Evolutionary conservation across 2,888 invertebrate genomes (phyloP).

Genomic region (Drosophila subquinaria): DNA sequence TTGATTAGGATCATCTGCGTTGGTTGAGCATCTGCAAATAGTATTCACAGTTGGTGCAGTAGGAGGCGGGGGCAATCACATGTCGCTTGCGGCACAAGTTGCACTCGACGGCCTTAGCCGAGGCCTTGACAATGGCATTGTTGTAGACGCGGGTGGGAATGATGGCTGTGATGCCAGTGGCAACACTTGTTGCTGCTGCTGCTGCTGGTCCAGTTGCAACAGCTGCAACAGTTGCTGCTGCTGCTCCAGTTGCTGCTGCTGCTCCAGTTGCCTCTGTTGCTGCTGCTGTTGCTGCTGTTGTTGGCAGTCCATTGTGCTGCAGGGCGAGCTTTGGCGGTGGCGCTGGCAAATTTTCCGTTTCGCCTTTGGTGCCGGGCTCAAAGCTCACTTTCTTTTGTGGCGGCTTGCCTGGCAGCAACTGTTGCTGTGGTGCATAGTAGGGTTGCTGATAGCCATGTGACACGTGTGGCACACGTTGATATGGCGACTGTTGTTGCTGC

Average conservation of each 20-base stretch:
- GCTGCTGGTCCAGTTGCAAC: constrained; percentile 72
- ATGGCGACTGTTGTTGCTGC: constrained; percentile 84
- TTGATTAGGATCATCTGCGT: constrained; percentile 76
- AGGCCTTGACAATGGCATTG: constrained; percentile 86
- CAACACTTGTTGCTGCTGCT: constrained; percentile 25
- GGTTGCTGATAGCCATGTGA: constrained; percentile 87
- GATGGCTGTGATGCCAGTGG: constrained; percentile 84
- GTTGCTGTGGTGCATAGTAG: constrained; percentile 57
- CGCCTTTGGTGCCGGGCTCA: constrained; percentile 90
- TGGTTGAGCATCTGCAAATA: constrained; percentile 90
- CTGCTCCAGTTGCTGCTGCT: constrained; percentile 27
- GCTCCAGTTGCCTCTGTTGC: constrained; percentile 23
- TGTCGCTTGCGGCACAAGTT: constrained; percentile 95
- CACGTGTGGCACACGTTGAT: constrained; percentile 88
- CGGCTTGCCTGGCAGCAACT: constrained; percentile 85
- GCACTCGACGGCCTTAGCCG: constrained; percentile 89
- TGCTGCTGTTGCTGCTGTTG: constrained; percentile 20
- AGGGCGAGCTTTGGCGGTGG: constrained; percentile 64
- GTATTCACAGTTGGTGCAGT: constrained; percentile 96
- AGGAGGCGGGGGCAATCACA: constrained; percentile 91
- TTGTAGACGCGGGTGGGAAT: constrained; percentile 85
- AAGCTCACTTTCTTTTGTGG: constrained; percentile 90
- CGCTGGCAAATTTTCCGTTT: constrained; percentile 73
- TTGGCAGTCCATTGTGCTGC: constrained; percentile 70
- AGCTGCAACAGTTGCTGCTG: constrained; percentile 81